These are phyloP conservation scores for Graptemys geographica DNA, from an alignment of 2,797 vertebrate species.

Conservation along the genomic window DNA sequence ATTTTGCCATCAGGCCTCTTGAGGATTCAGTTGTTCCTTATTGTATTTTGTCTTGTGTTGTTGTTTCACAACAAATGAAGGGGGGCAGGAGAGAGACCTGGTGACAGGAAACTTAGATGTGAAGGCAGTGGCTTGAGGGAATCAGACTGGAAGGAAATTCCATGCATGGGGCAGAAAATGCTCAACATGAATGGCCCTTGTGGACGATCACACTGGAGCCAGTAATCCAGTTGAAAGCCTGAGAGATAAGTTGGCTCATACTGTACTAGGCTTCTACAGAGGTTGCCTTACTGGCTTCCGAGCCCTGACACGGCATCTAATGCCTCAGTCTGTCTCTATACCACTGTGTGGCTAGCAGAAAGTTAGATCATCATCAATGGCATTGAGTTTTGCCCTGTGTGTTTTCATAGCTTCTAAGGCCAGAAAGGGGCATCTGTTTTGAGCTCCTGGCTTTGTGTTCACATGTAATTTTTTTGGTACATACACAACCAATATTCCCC, in stretches of 20 bases:
- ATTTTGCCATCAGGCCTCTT: not conserved
- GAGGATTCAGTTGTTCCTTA: not conserved
- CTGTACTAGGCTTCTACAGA: not conserved
- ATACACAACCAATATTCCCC: not conserved
- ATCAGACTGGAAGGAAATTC: not conserved
- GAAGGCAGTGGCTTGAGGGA: not conserved
- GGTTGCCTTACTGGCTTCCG: not conserved
- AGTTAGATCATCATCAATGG: not conserved
- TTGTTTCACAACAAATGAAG: not conserved
- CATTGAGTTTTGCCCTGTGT: not conserved
- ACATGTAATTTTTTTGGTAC: not conserved
- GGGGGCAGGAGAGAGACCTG: fast-evolving
- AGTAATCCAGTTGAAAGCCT: not conserved
- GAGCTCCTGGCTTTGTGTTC: not conserved
- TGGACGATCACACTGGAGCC: not conserved
- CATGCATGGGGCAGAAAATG: not conserved
- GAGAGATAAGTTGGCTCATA: not conserved
- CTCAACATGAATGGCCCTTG: not conserved
- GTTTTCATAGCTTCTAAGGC: not conserved
- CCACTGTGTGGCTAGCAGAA: not conserved
- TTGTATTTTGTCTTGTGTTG: not conserved
- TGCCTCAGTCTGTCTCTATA: not conserved
- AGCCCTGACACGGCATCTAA: not conserved
- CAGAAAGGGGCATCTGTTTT: not conserved
- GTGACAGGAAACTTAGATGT: not conserved